A percentile compares a stretch with the other conserved stretches of the same genome.
These are phyloP conservation scores for Malacoraja senta DNA, from an alignment of 2,797 vertebrate genomes.

Conservation along the genomic window DNA sequence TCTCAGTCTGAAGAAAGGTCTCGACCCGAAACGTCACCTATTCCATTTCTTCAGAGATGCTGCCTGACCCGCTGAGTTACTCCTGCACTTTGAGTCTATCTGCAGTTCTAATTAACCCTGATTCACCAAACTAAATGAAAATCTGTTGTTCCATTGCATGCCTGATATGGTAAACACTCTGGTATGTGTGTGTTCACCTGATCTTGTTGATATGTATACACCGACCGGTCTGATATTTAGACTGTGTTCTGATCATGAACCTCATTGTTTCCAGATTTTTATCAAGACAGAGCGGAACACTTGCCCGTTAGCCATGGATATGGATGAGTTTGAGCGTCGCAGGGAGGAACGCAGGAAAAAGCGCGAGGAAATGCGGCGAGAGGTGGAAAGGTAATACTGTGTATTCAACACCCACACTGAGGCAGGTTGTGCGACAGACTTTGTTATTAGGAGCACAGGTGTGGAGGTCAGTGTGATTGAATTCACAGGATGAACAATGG, in stretches of 20 bases:
- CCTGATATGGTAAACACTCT: background rate
- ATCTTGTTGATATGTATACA: too few species aligned
- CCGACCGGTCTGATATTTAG: background rate
- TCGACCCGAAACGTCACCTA: too few species aligned
- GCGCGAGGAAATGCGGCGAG: constrained; percentile 93
- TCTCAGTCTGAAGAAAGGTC: too few species aligned
- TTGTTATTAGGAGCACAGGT: background rate
- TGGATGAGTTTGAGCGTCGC: constrained; percentile 97
- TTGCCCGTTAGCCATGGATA: constrained; percentile 69
- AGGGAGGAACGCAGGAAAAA: constrained; percentile 94
- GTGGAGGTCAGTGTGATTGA: background rate
- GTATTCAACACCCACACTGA: too few species aligned
- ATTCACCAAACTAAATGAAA: background rate
- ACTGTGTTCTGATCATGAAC: background rate
- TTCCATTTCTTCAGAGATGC: too few species aligned
- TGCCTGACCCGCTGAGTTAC: too few species aligned
- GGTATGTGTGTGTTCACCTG: too few species aligned
- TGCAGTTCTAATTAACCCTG: background rate
- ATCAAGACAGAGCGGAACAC: constrained; percentile 42
- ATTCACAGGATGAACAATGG: background rate
- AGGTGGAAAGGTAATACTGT: constrained; percentile 77
- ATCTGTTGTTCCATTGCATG: too few species aligned
- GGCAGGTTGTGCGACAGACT: background rate
- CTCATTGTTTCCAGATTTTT: constrained; percentile 45
- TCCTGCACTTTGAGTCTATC: too few species aligned